These are phyloP conservation scores for Iselma pallidipennis DNA, from an alignment of 2,888 invertebrate species.

Conservation along the genomic window DNA sequence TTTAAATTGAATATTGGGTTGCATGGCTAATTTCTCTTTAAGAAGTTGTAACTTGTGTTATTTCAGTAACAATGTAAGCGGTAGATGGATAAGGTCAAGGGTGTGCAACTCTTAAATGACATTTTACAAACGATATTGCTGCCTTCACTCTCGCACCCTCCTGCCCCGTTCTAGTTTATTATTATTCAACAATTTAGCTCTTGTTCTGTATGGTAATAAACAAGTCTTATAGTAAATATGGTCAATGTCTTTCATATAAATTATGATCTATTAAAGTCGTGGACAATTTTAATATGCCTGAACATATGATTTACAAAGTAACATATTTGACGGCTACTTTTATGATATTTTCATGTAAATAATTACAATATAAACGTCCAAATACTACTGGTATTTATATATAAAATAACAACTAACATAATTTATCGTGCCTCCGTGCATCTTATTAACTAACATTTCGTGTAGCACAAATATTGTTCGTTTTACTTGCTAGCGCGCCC, in stretches of 20 bases:
- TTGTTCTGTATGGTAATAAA: too few relatives aligned
- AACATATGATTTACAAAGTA: conserved; percentile 20
- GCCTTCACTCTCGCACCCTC: neutral
- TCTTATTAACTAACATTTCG: conserved; percentile 36
- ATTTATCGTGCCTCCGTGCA: conserved; percentile 31
- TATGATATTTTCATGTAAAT: conserved; percentile 24
- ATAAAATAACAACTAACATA: conserved; percentile 28
- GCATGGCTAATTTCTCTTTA: too few relatives aligned
- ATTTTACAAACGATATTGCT: neutral
- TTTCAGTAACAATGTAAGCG: neutral
- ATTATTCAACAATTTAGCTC: neutral
- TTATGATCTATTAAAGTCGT: conserved; percentile 22
- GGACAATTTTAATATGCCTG: conserved; percentile 23
- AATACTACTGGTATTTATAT: conserved; percentile 36
- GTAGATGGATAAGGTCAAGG: neutral
- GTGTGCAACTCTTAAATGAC: neutral
- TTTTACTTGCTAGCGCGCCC: too few relatives aligned
- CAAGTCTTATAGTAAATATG: too few relatives aligned
- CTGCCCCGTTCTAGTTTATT: too few relatives aligned
- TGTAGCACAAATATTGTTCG: too few relatives aligned
- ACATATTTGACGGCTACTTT: conserved; percentile 23
- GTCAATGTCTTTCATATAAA: conserved; percentile 19
- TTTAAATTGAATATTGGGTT: too few relatives aligned
- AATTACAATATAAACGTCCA: conserved; percentile 24
- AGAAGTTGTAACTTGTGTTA: too few relatives aligned